Percentiles rank a stretch among this genome's conserved stretches.
Conservation (phyloP, 1,140 invertebrate genomes). For the Zaprionus ghesquierei region DNA sequence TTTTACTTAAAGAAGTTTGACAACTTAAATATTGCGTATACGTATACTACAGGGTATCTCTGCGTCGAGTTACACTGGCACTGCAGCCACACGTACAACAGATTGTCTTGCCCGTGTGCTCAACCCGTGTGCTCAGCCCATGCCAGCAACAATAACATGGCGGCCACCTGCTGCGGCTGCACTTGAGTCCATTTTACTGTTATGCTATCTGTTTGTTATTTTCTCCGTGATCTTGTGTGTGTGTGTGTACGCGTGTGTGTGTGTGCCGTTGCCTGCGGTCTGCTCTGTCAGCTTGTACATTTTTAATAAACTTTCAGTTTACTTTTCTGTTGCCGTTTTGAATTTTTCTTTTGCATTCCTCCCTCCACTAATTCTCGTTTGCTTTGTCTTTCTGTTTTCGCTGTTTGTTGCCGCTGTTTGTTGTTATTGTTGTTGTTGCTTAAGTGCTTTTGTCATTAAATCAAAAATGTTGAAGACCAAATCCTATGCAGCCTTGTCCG, state of each 20-base stretch:
- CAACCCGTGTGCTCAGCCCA: not conserved
- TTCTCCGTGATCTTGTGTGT: constrained; percentile 18
- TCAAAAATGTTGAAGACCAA: not conserved
- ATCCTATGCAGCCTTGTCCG: not conserved
- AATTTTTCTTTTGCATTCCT: constrained; percentile 27
- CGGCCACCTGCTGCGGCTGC: constrained; percentile 77
- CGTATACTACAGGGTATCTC: not conserved
- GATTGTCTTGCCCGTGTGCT: not conserved
- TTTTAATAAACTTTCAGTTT: constrained; percentile 70
- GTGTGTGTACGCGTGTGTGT: constrained; percentile 11
- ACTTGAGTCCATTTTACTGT: constrained; percentile 71
- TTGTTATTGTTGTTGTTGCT: constrained; percentile 5
- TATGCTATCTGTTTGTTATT: constrained; percentile 56
- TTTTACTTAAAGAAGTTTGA: too few relatives aligned
- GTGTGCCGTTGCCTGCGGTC: constrained; percentile 25
- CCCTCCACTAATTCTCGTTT: constrained; percentile 11
- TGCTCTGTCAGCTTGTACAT: constrained; percentile 59
- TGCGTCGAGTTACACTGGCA: not conserved
- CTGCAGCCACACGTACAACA: not conserved
- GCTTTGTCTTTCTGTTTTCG: not conserved
- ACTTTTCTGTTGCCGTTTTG: constrained; percentile 43
- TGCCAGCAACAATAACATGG: constrained; percentile 52
- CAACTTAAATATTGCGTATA: not conserved
- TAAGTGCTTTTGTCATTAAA: constrained; percentile 37
- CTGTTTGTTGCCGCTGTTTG: not conserved